Evolutionary conservation across 2,797 vertebrate species (phyloP), one percentile per base, ranked within the genome.

Genomic region (Garrulus glandarius): DNA sequence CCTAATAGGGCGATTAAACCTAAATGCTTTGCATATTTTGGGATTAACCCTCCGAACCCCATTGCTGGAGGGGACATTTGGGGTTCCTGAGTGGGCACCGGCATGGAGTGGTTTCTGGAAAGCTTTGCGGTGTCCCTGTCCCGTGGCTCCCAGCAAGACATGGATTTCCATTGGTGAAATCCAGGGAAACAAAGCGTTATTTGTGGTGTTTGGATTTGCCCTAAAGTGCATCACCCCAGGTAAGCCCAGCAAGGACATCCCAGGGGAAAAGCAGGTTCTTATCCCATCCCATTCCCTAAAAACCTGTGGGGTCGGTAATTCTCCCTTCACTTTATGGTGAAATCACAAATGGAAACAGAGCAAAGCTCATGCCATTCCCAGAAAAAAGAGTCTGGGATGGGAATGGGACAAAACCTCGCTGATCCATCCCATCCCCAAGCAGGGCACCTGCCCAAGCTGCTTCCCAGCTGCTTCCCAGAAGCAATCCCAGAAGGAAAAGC

Each of bases 1-100:
- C 18, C 84, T 82, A 63, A 82, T 55, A 90, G 94, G 84, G 86
- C 2, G 96, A 97, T 88, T 94, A 95, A 94, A 81, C 72, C 92
- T 30, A 85, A 96, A 94, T 92, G 63, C 91, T 95, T 92, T 70
- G 92, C 94, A 95, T 97, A 95, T 88, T 96, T 96, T 84, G 72
- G 71, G 56, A 87, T 96, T 97, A 97, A 97, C 95, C 91, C 93
- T 95, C 80, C 1, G 23, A 30, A 88, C 71, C 63, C 90, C 79
- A 52, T 7, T 39, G 84, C 80, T 75, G 64, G 59, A 75, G 75
- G 89, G 36, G 87, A 74, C 4, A 11, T 67, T 80, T 50, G 94
- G 95, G 92, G 91, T 84, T 77, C 43, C 3, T 61, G 12, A 7
- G 20, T 2, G 46, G 37, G 32, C 30, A 7, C 15, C 0, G 3